Percentiles rank a stretch among this genome's conserved stretches.
Evolutionary conservation across 2,888 invertebrate species (phyloP).

Genomic region (Ommatoiulus sabulosus): DNA sequence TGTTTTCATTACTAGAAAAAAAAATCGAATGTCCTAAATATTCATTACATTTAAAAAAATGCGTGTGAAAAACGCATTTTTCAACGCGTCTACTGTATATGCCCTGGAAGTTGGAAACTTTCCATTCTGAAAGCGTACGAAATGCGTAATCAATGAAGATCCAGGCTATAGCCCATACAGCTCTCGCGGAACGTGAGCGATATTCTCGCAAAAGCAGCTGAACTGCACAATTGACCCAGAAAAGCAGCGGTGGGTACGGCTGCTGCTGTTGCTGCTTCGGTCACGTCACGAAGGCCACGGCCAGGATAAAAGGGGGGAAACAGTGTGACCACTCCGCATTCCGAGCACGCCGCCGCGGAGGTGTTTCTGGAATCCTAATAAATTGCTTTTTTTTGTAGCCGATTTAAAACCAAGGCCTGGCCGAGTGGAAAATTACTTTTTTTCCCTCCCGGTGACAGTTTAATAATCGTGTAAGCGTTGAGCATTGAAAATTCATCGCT

Average conservation of each 20-base stretch:
- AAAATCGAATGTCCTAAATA: too few species aligned
- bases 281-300: not conserved
- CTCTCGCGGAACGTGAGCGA: not conserved
- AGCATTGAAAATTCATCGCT: not conserved
- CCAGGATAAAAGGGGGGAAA: not conserved
- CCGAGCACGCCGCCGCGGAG: not conserved
- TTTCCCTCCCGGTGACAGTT: not conserved
- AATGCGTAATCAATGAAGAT: not conserved
- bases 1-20: too few species aligned
- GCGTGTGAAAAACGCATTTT: too few species aligned
- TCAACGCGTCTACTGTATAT: too few species aligned
- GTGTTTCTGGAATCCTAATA: not conserved
- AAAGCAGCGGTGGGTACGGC: not conserved
- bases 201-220: not conserved
- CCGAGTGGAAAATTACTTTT: not conserved
- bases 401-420: not conserved
- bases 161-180: not conserved
- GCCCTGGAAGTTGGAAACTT: too few species aligned
- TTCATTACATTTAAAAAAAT: too few species aligned
- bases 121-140: not conserved
- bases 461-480: not conserved
- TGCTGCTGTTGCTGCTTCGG: not conserved
- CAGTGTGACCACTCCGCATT: not conserved
- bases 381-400: not conserved
- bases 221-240: not conserved